Percentiles rank a stretch among this genome's conserved stretches.
Conservation (phyloP, 2,113 vertebrate species). For the Rhabdornis inornatus region DNA sequence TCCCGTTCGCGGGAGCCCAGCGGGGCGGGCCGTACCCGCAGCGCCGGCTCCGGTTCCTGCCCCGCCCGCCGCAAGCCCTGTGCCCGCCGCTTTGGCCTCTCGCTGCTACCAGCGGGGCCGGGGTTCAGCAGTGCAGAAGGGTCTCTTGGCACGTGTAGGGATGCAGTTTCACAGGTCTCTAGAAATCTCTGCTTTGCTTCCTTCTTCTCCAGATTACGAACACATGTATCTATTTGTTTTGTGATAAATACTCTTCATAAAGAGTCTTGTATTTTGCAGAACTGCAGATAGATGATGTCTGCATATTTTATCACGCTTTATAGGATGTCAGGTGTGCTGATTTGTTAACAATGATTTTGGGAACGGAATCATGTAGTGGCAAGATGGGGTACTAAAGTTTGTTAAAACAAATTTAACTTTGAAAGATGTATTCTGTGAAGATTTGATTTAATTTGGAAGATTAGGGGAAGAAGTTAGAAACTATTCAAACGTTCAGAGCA, state of each 20-base stretch:
- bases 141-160: background rate
- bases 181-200: background rate
- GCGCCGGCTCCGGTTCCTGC: accelerated
- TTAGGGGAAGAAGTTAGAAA: background rate
- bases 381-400: background rate
- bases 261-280: background rate
- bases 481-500: background rate
- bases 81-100: background rate
- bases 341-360: accelerated
- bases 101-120: accelerated
- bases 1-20: background rate
- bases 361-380: background rate
- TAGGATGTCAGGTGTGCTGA: background rate
- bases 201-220: background rate
- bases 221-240: accelerated
- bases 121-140: accelerated
- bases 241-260: background rate
- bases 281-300: background rate
- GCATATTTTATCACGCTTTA: background rate
- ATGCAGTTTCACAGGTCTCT: too few relatives aligned
- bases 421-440: background rate
- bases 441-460: background rate
- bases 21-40: too few relatives aligned
- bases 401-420: background rate
- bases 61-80: background rate